A percentile compares a stretch with the other conserved stretches of the same genome.
These are phyloP conservation scores for Schrankia costaestrigalis DNA, from an alignment of 2,888 invertebrate genomes.

Conservation along the genomic window DNA sequence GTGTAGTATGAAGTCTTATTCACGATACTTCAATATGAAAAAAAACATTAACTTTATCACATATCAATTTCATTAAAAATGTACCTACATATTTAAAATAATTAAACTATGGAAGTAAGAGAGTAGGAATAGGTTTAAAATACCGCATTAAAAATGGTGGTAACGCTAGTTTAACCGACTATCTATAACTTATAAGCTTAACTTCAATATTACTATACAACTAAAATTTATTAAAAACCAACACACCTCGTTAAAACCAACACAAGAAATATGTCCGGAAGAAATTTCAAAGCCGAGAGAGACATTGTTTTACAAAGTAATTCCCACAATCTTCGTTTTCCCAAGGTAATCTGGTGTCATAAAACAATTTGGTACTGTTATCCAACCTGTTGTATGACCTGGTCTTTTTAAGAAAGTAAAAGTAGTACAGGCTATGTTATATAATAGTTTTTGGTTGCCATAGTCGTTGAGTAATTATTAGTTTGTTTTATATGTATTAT, in stretches of 20 bases:
- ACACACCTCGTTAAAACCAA: neutral
- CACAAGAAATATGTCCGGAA: constrained; percentile 22
- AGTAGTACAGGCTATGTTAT: constrained; percentile 18
- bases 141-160: too few species aligned
- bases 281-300: constrained; percentile 15
- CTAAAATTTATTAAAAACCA: neutral
- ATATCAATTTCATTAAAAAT: too few species aligned
- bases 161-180: too few species aligned
- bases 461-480: constrained; percentile 11
- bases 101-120: too few species aligned
- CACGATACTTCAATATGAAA: too few species aligned
- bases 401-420: constrained; percentile 24
- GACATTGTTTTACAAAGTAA: constrained; percentile 17
- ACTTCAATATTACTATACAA: too few species aligned
- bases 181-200: too few species aligned
- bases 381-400: constrained; percentile 20
- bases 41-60: too few species aligned
- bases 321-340: constrained; percentile 28
- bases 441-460: constrained; percentile 11
- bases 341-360: constrained; percentile 19
- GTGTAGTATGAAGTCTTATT: too few species aligned
- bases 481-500: neutral
- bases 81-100: too few species aligned
- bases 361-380: constrained; percentile 23
- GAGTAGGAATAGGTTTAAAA: too few species aligned